Percentiles rank a stretch among this genome's conserved stretches.
Evolutionary conservation across 2,113 vertebrate genomes (phyloP).

Genomic region (Dendropsophus ebraccatus): DNA sequence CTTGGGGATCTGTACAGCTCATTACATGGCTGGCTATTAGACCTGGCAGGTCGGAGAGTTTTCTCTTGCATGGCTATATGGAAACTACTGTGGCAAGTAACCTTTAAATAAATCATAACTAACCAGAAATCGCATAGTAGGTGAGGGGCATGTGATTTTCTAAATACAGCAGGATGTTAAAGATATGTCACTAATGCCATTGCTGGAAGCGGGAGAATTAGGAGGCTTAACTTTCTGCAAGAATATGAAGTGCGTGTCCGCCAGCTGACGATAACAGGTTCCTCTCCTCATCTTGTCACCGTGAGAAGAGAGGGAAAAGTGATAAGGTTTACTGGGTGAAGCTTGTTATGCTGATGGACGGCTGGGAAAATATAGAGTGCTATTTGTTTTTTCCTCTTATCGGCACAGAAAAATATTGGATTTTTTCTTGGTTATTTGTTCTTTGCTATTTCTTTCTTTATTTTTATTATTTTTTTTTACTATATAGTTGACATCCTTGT

Average conservation of each 20-base stretch:
- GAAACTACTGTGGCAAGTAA: constrained; percentile 13
- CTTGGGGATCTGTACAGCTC: constrained; percentile 47
- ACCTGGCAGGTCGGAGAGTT: constrained; percentile 35
- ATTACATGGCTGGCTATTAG: constrained; percentile 56
- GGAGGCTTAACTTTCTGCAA: constrained; percentile 33
- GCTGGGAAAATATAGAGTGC: not conserved
- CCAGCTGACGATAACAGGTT: constrained; percentile 19
- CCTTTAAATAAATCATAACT: constrained; percentile 49
- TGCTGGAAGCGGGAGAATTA: constrained; percentile 13
- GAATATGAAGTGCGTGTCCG: constrained; percentile 4
- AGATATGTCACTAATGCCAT: constrained; percentile 27
- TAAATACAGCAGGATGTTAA: constrained; percentile 32
- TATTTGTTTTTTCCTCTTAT: not conserved
- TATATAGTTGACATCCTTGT: not conserved
- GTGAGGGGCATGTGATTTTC: constrained; percentile 18
- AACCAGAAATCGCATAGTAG: constrained; percentile 19
- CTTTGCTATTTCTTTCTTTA: not conserved
- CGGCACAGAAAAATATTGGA: not conserved
- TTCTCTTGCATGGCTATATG: constrained; percentile 18
- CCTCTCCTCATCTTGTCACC: constrained; percentile 16
- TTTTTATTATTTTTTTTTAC: not conserved
- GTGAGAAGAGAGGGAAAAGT: constrained; percentile 8
- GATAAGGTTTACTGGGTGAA: constrained; percentile 19
- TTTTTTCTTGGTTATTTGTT: not conserved
- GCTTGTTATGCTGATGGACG: constrained; percentile 19